These are phyloP conservation scores for Eupristina koningsbergeri DNA, from an alignment of 1,140 invertebrate genomes.

Conservation along the genomic window DNA sequence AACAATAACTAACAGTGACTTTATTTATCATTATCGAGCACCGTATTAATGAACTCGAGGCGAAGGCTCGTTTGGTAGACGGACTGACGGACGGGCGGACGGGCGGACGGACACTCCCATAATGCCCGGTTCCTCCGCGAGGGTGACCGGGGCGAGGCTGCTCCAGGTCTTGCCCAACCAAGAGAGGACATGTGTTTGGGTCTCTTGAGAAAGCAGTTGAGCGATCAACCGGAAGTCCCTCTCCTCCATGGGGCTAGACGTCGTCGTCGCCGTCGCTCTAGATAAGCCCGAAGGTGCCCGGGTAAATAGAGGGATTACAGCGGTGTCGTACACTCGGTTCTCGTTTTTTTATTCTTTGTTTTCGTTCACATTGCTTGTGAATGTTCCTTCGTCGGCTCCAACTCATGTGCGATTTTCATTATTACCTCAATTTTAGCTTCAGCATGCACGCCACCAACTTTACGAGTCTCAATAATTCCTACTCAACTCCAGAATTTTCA, in stretches of 20 bases:
- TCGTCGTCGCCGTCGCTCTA: not conserved
- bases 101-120: too few relatives aligned
- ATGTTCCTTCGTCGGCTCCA: not conserved
- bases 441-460: too few relatives aligned
- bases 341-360: too few relatives aligned
- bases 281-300: slow-evolving; percentile 22
- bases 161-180: too few relatives aligned
- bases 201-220: not conserved
- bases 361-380: not conserved
- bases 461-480: too few relatives aligned
- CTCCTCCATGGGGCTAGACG: not conserved
- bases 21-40: not conserved
- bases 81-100: too few relatives aligned
- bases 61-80: too few relatives aligned
- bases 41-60: not conserved
- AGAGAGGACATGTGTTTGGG: not conserved
- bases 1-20: not conserved
- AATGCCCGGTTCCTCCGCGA: too few relatives aligned
- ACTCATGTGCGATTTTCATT: not conserved
- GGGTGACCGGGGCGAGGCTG: too few relatives aligned
- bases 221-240: slow-evolving; percentile 32
- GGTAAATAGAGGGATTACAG: slow-evolving; percentile 15
- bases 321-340: too few relatives aligned
- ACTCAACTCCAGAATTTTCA: too few relatives aligned
- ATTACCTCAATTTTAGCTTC: too few relatives aligned